phyloP scores from a whole-genome alignment of 2,888 invertebrate species.

The Eueremaeus valkanovi region DNA sequence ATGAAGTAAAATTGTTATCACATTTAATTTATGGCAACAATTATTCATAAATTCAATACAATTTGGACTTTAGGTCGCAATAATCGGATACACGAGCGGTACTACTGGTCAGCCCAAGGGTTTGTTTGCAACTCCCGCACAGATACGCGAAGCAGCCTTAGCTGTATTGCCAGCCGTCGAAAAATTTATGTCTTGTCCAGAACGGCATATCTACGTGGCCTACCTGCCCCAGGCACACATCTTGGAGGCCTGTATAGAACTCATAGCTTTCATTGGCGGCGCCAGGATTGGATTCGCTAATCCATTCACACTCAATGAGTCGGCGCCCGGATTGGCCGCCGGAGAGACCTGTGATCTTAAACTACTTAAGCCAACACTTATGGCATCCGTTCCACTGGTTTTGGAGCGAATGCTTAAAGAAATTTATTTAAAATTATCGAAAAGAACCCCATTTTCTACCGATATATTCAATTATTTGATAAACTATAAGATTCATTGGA shows the following conservation, averaged over 20 bases:
- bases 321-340: conserved; percentile 38
- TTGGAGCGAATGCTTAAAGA: conserved; percentile 65
- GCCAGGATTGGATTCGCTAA: conserved; percentile 34
- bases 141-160: conserved; percentile 43
- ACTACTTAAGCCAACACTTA: conserved; percentile 82
- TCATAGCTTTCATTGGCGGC: conserved; percentile 30
- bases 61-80: conserved; percentile 70
- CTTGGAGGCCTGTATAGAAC: conserved; percentile 75
- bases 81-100: conserved; percentile 90
- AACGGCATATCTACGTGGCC: conserved; percentile 65
- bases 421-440: conserved; percentile 25
- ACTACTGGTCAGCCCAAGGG: conserved; percentile 56
- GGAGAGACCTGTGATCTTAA: conserved; percentile 68
- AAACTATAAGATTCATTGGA: conserved; percentile 34
- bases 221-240: conserved; percentile 97
- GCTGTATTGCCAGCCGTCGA: conserved; percentile 15
- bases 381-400: conserved; percentile 80
- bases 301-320: conserved; percentile 39
- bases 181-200: conserved; percentile 5
- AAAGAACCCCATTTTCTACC: conserved; percentile 36
- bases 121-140: conserved; percentile 45
- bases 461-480: conserved; percentile 36
- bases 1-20: conserved; percentile 68
- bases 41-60: no score
- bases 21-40: no score